These are phyloP conservation scores for Alces alces DNA, from an alignment of 2,113 vertebrate species.

Conservation along the genomic window DNA sequence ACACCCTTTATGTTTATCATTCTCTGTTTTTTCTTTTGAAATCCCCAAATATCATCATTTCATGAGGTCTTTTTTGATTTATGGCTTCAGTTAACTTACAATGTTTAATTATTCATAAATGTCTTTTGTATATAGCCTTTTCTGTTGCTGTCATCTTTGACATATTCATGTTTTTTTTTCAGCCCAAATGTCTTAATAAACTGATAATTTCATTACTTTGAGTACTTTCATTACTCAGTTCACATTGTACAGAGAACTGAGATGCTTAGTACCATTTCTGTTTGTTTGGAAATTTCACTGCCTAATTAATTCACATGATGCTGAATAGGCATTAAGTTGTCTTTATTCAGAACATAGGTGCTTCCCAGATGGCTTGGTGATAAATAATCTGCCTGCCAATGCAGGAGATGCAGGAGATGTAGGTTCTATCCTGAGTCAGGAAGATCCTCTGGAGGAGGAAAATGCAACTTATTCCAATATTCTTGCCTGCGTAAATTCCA, in stretches of 20 bases:
- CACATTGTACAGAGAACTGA: background rate
- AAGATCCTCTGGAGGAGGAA: background rate
- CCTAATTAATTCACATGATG: background rate
- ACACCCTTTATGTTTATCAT: background rate
- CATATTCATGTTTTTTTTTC: background rate
- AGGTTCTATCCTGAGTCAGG: background rate
- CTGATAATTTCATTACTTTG: background rate
- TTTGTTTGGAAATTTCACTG: background rate
- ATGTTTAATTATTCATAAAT: background rate
- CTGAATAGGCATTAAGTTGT: background rate
- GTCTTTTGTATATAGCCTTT: background rate
- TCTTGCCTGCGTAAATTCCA: background rate
- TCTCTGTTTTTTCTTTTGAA: background rate
- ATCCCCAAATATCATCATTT: background rate
- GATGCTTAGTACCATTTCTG: background rate
- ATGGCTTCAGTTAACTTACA: background rate
- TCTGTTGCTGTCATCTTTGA: background rate
- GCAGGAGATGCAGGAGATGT: background rate
- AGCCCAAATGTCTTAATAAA: background rate
- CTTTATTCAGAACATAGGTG: background rate
- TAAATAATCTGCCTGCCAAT: background rate
- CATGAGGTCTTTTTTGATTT: background rate
- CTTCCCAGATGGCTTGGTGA: background rate
- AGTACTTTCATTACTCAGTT: background rate
- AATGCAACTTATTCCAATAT: background rate